phyloP scores from a whole-genome alignment of 2,113 vertebrate species.

The Oreochromis niloticus region DNA sequence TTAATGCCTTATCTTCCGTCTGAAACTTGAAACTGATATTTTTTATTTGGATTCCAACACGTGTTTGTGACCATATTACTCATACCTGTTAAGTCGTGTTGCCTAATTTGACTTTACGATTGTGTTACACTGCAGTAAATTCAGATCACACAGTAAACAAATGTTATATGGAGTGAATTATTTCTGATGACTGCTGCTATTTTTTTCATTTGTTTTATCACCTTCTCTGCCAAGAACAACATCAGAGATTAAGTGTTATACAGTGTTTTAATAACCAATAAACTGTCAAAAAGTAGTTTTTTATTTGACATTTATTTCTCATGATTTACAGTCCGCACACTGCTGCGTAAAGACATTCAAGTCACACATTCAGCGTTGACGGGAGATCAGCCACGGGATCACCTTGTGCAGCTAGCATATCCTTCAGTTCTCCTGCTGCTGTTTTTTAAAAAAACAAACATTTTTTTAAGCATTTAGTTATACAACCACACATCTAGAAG shows the following conservation, averaged over 20 bases:
- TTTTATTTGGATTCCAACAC: background rate
- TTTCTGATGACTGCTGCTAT: constrained; percentile 22
- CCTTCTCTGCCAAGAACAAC: background rate
- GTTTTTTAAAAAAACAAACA: background rate
- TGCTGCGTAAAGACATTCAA: background rate
- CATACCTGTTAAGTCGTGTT: background rate
- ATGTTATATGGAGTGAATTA: background rate
- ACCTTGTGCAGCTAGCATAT: constrained; percentile 21
- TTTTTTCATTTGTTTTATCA: background rate
- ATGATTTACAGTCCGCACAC: background rate
- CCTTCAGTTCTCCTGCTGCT: constrained; percentile 66
- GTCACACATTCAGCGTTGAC: background rate
- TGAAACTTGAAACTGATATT: background rate
- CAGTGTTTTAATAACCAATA: constrained; percentile 22
- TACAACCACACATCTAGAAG: background rate
- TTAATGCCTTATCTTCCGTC: constrained; percentile 12
- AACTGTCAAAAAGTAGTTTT: background rate
- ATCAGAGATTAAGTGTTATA: constrained; percentile 1
- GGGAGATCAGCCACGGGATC: background rate
- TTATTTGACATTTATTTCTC: background rate
- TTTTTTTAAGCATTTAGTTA: background rate
- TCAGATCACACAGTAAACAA: background rate
- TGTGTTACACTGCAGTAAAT: background rate
- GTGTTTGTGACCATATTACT: background rate
- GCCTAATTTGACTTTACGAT: background rate